Evolutionary conservation across 2,888 invertebrate genomes (phyloP).

Genomic region (Lithophane ornitopus): DNA sequence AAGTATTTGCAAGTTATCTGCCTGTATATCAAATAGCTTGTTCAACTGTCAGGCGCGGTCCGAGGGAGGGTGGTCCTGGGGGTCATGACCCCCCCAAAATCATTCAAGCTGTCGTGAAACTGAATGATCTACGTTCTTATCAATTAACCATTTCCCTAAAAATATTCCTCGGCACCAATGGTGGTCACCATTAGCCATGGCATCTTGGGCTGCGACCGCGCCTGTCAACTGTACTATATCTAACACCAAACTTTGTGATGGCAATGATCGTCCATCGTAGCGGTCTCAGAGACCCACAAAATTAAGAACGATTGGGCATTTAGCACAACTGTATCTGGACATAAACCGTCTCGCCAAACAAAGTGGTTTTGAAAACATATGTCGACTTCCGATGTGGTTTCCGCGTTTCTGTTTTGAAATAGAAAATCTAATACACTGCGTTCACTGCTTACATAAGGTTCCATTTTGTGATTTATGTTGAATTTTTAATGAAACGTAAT

Average conservation of each 20-base stretch:
- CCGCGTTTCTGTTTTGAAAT: not conserved
- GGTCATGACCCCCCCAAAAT: too few species aligned
- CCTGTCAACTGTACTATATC: too few species aligned
- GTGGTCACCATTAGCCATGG: too few species aligned
- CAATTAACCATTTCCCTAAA: too few species aligned
- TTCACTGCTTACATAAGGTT: not conserved
- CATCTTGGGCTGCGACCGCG: too few species aligned
- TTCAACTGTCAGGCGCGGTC: too few species aligned
- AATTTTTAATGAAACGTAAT: not conserved
- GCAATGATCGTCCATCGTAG: not conserved
- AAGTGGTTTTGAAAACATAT: not conserved
- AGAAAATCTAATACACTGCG: not conserved
- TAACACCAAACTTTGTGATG: not conserved
- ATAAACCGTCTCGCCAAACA: not conserved
- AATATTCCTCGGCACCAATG: too few species aligned
- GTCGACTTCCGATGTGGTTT: not conserved
- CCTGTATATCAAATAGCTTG: too few species aligned
- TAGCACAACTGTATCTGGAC: not conserved
- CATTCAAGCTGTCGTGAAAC: too few species aligned
- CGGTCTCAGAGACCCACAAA: not conserved
- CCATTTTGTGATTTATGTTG: not conserved
- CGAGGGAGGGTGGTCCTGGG: too few species aligned
- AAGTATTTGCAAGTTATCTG: too few species aligned
- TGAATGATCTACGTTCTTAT: too few species aligned
- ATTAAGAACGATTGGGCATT: not conserved